These are phyloP conservation scores for Clarias pachynema DNA, from an alignment of 2,797 vertebrate genomes.

Conservation along the genomic window DNA sequence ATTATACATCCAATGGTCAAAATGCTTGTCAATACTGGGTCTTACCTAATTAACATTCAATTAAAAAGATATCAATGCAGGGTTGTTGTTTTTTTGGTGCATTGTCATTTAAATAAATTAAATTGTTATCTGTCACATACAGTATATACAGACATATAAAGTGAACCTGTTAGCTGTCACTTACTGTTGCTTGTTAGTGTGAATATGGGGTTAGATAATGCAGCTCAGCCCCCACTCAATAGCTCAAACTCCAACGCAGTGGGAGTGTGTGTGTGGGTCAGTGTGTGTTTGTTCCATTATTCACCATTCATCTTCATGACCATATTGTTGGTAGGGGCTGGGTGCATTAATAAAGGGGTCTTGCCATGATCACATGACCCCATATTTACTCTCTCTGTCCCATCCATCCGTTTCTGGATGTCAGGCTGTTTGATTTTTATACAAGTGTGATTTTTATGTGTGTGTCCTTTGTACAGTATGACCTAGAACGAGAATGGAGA, in stretches of 20 bases:
- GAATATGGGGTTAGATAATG: slow-evolving; percentile 21
- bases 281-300: not conserved
- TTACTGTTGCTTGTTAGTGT: slow-evolving; percentile 23
- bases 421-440: slow-evolving; percentile 44
- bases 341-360: slow-evolving; percentile 67
- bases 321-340: slow-evolving; percentile 52
- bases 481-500: slow-evolving; percentile 10
- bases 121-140: not conserved
- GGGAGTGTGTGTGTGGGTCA: not conserved
- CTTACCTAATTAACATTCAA: not conserved
- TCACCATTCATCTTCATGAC: not conserved
- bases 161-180: not conserved
- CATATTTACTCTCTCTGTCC: slow-evolving; percentile 55
- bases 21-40: not conserved
- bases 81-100: not conserved
- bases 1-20: too few species aligned
- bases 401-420: slow-evolving; percentile 52
- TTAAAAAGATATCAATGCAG: not conserved
- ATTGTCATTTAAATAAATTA: not conserved
- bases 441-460: not conserved
- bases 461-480: not conserved
- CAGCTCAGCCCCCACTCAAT: slow-evolving; percentile 32
- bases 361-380: slow-evolving; percentile 64
- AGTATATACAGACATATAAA: not conserved
- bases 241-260: slow-evolving; percentile 5